Base-by-base conservation (phyloP, 2,888 invertebrate genomes). In the Drosophila crucigera region DNA sequence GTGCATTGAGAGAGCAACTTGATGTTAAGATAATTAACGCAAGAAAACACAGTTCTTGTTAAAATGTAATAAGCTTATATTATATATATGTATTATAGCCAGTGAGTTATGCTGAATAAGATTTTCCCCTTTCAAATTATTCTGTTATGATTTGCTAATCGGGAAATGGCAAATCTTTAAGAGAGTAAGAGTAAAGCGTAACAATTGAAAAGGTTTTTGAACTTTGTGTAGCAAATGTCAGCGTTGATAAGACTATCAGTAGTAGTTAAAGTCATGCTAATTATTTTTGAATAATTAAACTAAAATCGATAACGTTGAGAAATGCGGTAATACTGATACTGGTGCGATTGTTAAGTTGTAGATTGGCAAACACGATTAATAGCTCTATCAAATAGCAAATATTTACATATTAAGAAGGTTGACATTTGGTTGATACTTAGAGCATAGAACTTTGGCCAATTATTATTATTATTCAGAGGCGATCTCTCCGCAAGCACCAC, bases 161-260 rank as follows among this genome's bases (percentile, higher is more conserved):
- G 25, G 6, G 6, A 47, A 47, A 25, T 5, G 16, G 11, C 25
- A 68, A 53, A 47, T 69, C 31, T 59, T 53, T 39, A 43, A 16
- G 10, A n/a, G 16, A 22, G 9, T 22, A 19, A n/a, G 16, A 22
- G 9, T 22, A 14, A 11, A 19, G 25, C 25, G 25, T 19, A 47
- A 30, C 30, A 35, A n/a, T 33, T 31, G 4, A n/a, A 31, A 70
- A 58, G 73, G 73, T 54, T 47, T 47, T 65, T 73, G 54, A 72
- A 65, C 73, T 64, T n/a, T 53, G 4, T 10, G 41, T 1, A 30
- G n/a, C 25, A 63, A 63, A n/a, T 28, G 19, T 10, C 28, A 33
- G 22, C n/a, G 28, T n/a, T 52, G 68, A 49, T 41, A 64, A 37
- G 35, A 22, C 55, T 71, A 70, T 71, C 70, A 56, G 31, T 19